These are phyloP conservation scores for Entomobrya proxima DNA, from an alignment of 2,888 invertebrate genomes.

Conservation along the genomic window DNA sequence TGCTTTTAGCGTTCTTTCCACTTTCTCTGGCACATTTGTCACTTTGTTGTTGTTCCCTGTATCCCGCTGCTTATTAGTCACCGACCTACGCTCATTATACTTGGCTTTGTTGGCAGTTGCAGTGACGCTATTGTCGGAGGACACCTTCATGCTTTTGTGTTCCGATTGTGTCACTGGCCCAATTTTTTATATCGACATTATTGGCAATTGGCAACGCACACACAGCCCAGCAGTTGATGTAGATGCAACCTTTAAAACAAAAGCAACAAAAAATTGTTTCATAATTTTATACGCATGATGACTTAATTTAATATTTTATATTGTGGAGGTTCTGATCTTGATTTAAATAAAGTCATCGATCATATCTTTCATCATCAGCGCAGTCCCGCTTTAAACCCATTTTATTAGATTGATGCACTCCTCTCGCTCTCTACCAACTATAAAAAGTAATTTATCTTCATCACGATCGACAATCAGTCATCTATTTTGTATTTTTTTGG, in stretches of 20 bases:
- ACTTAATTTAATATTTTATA: neutral
- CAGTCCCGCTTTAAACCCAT: neutral
- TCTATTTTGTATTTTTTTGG: slow-evolving; percentile 13
- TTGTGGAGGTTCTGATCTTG: neutral
- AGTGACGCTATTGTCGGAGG: no score
- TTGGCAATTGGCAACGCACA: slow-evolving; percentile 1
- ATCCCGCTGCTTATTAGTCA: neutral
- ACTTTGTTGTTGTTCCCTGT: neutral
- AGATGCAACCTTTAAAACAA: slow-evolving; percentile 30
- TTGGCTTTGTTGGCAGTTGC: neutral
- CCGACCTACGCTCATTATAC: slow-evolving; percentile 3
- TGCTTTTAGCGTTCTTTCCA: neutral
- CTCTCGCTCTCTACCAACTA: neutral
- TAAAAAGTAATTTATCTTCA: slow-evolving; percentile 35
- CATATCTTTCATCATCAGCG: slow-evolving; percentile 24
- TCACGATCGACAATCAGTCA: slow-evolving; percentile 4
- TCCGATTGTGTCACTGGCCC: neutral
- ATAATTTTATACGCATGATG: neutral
- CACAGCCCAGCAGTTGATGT: neutral
- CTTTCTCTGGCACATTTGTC: slow-evolving; percentile 8
- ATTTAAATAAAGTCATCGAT: slow-evolving; percentile 9
- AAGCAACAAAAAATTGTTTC: neutral
- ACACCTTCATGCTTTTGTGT: slow-evolving; percentile 49
- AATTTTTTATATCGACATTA: slow-evolving; percentile 28
- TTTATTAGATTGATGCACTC: neutral